Evolutionary conservation across 2,888 invertebrate genomes (phyloP).

Genomic region (Pseudococcus jackbeardsleyi): DNA sequence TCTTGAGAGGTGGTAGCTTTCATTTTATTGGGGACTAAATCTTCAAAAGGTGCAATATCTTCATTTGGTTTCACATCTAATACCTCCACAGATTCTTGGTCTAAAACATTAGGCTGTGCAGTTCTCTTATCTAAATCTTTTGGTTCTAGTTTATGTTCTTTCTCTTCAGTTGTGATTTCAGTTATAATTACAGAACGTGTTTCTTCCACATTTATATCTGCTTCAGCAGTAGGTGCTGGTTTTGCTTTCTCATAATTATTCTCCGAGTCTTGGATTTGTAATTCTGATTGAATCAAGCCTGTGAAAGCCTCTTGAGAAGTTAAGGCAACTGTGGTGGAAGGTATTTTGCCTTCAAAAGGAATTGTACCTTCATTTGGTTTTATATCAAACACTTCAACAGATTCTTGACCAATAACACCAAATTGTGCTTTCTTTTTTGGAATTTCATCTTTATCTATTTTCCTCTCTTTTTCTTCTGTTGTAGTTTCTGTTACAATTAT

Average conservation of each 20-base stretch:
- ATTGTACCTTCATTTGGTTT: constrained; percentile 42
- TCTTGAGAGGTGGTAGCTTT: constrained; percentile 72
- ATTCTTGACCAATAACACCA: constrained; percentile 31
- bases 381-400: constrained; percentile 26
- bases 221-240: constrained; percentile 39
- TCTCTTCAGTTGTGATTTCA: constrained; percentile 69
- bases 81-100: constrained; percentile 71
- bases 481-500: neutral
- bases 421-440: constrained; percentile 31
- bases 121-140: constrained; percentile 69
- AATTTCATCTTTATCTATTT: neutral
- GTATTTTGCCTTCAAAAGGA: constrained; percentile 2
- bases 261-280: neutral
- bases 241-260: neutral
- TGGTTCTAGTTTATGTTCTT: constrained; percentile 68
- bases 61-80: constrained; percentile 66
- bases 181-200: constrained; percentile 69
- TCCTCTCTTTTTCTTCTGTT: constrained; percentile 14
- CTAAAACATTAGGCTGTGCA: constrained; percentile 71
- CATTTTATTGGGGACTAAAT: constrained; percentile 68
- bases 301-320: constrained; percentile 23
- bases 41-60: neutral
- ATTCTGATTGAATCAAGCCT: neutral
- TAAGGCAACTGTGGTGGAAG: neutral
- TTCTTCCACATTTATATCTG: constrained; percentile 54